Evolutionary conservation across 2,888 invertebrate genomes (phyloP), one percentile per base, ranked within the genome.

Genomic region (Noctua comes): DNA sequence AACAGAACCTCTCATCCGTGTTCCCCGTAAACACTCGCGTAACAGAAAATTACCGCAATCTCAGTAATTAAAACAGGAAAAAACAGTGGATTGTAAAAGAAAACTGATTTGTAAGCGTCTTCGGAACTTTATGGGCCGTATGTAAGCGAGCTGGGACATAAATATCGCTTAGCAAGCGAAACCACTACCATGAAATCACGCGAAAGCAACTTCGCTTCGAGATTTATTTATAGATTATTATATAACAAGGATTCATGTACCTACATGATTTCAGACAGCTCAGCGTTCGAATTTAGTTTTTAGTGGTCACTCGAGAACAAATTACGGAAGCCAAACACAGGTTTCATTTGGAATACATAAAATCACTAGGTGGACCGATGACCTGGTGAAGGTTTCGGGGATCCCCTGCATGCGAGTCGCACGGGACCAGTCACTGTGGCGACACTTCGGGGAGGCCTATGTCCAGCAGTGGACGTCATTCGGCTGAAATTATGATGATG

Each of bases 71-170:
- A 84, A 84, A 79, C 62, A 71, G 68, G 54, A 82, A 84, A 88
- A 83, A 87, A 65, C 69, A 36, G 73, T 31, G 64, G 68, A 81
- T 80, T 80, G 77, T 82, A 71, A 89, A 88, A 84, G 81, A 83
- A 84, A 51, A 88, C 86, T 84, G 86, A 88, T 87, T 88, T 87
- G 88, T 86, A 84, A 88, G 79, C 84, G 76, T 86, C 82, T 88
- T 80, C 66, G 79, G 69, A 80, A 89, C 82, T 90, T 90, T 88
- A 91, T 89, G 82, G 84, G 43, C 79, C 77, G 68, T 77, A 36
- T 84, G 85, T 83, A 81, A 83, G 70, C 76, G 72, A 86, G 70
- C 74, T 62, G 64, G 73, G 77, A 77, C 82, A 86, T 91, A 90
- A 90, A 90, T 92, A 90, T 89, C 75, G 86, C 87, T 88, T 82